Base-by-base conservation (phyloP, 2,888 invertebrate species). In the Operophtera brumata region DNA sequence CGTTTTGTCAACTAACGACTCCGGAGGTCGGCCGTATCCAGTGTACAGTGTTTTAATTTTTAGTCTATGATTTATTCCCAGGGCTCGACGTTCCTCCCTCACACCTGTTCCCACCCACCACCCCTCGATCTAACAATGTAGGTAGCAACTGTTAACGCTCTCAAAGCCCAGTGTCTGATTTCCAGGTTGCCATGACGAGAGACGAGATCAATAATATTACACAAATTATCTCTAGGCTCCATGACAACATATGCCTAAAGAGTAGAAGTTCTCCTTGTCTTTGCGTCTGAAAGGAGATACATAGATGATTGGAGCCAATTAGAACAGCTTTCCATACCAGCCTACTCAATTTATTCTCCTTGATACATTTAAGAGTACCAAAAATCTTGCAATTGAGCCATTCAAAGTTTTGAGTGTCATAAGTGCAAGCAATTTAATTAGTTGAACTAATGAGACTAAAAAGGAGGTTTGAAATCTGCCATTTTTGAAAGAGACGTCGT, bases 151-250 rank as follows among this genome's bases (percentile, higher is more conserved):
- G 69, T 65, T 69, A 64, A 61, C 69, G 64, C 65, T 70, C 68
- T 63, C 64, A 67, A 62, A 59, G 65, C 61, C 66, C 67, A 70
- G 69, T 72, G 71, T 75, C 73, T 70, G 71, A 77, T 76, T 75
- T 75, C 65, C 63, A 68, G 66, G 75, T 80, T 77, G 71, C 77
- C 66, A 75, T 82, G 78, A 75, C 73, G 76, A 78, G 76, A 78
- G 75, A 78, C 73, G 59, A 57, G 64, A 61, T 67, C 62, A 62
- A 55, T 55, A 62, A 47, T 8, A n/a, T 30, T 30, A 4, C 12
- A 8, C 12, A 43, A 48, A 45, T 45, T 28, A 41, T 40, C 32
- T n/a, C 13, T 11, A 25, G 32, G 11, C 11, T 37, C 44, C 37
- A 50, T 44, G 50, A 39, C 39, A 39, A 37, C 43, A 20, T 9